Conservation (phyloP, 2,797 vertebrate species). For the Sandelia bainsii region DNA sequence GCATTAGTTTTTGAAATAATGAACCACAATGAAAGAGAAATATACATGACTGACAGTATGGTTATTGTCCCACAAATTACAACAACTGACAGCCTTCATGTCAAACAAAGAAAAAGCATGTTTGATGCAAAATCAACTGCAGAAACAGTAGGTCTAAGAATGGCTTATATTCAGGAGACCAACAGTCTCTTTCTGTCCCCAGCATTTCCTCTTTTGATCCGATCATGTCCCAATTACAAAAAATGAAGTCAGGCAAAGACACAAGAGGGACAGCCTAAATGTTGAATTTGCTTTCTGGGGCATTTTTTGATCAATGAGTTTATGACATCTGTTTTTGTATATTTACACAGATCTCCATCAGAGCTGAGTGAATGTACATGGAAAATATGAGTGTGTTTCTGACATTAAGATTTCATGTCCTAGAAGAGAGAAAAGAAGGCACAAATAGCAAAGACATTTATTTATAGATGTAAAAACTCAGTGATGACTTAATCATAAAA, state of each 20-base stretch:
- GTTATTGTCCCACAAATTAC: conserved; percentile 19
- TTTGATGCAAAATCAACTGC: conserved; percentile 42
- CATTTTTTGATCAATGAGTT: conserved; percentile 37
- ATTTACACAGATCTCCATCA: conserved; percentile 29
- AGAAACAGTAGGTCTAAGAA: conserved; percentile 63
- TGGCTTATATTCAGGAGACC: conserved; percentile 61
- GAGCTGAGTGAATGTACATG: conserved; percentile 1
- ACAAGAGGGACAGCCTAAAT: conserved; percentile 41
- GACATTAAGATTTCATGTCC: conserved; percentile 12
- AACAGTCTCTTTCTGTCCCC: conserved; percentile 54
- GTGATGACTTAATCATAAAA: conserved; percentile 33
- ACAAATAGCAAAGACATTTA: background rate
- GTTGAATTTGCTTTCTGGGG: conserved; percentile 34
- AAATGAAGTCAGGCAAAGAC: conserved; percentile 63
- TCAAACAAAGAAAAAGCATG: conserved; percentile 31
- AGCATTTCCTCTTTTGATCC: conserved; percentile 76
- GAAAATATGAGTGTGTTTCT: conserved; percentile 15
- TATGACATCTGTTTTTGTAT: conserved; percentile 27
- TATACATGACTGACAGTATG: background rate
- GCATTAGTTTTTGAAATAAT: background rate
- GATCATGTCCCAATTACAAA: conserved; percentile 77
- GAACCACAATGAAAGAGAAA: background rate
- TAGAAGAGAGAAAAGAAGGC: conserved; percentile 13
- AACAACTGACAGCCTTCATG: conserved; percentile 15
- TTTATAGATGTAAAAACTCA: conserved; percentile 14